A percentile compares a stretch with the other conserved stretches of the same genome.
Conservation (phyloP, 2,797 vertebrate species). For the Intellagama lesueurii region DNA sequence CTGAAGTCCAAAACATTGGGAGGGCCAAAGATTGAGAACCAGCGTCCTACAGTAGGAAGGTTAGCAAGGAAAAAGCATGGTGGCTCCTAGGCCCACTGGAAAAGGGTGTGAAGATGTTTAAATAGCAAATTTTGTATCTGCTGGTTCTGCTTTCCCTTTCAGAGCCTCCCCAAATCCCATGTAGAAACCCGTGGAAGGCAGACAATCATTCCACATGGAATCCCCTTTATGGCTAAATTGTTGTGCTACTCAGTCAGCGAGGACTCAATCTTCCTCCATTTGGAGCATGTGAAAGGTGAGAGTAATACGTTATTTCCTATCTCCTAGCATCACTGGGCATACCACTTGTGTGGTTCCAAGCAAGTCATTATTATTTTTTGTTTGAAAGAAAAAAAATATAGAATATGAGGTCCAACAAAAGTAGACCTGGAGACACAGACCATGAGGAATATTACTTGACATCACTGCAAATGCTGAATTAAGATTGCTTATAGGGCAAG, state of each 20-base stretch:
- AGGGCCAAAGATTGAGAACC: background rate
- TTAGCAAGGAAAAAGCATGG: background rate
- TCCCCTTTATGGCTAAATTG: slow-evolving; percentile 97
- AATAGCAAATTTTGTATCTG: background rate
- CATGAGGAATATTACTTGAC: background rate
- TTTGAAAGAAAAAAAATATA: background rate
- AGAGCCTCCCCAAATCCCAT: slow-evolving; percentile 94
- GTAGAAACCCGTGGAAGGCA: slow-evolving; percentile 86
- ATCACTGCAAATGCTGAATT: background rate
- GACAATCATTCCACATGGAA: slow-evolving; percentile 94
- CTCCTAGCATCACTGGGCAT: background rate
- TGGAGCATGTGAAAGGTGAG: slow-evolving; percentile 94
- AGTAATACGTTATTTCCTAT: slow-evolving; percentile 52
- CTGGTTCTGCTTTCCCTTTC: slow-evolving; percentile 29
- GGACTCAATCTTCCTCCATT: slow-evolving; percentile 93
- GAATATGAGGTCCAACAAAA: background rate
- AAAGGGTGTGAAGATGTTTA: background rate
- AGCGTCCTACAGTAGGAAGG: background rate
- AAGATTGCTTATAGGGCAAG: background rate
- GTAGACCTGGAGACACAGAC: background rate
- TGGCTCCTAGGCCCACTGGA: slow-evolving; percentile 3
- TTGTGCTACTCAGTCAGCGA: slow-evolving; percentile 93
- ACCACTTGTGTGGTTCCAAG: background rate
- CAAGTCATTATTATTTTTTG: background rate
- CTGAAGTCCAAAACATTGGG: background rate